Evolutionary conservation across 2,888 invertebrate species (phyloP).

Genomic region (Epistrophe grossulariae): DNA sequence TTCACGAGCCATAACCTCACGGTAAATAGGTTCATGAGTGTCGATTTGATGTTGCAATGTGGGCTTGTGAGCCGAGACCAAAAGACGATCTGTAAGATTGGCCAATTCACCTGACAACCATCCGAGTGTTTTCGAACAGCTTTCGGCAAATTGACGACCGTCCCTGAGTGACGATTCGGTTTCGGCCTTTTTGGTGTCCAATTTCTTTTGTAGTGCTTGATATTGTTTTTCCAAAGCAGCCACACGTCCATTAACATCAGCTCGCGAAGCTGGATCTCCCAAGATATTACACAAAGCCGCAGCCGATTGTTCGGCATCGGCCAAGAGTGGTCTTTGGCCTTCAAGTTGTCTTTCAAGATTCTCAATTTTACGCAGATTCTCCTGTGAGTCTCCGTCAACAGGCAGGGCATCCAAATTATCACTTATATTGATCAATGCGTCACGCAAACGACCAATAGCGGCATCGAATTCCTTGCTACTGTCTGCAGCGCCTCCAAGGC

Average conservation of each 20-base stretch:
- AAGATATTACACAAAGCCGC: slow-evolving; percentile 93
- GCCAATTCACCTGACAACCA: slow-evolving; percentile 94
- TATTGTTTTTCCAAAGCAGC: slow-evolving; percentile 94
- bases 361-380: slow-evolving; percentile 94
- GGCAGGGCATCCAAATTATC: slow-evolving; percentile 94
- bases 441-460: slow-evolving; percentile 91
- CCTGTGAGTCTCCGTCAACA: slow-evolving; percentile 92
- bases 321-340: slow-evolving; percentile 93
- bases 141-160: slow-evolving; percentile 95
- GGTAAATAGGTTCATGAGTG: slow-evolving; percentile 94
- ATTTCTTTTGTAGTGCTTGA: slow-evolving; percentile 93
- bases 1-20: slow-evolving; percentile 94
- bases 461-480: slow-evolving; percentile 97
- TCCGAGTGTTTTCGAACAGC: slow-evolving; percentile 93
- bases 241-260: slow-evolving; percentile 95
- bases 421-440: slow-evolving; percentile 93
- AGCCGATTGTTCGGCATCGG: slow-evolving; percentile 96
- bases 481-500: slow-evolving; percentile 95
- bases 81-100: slow-evolving; percentile 89
- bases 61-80: slow-evolving; percentile 93
- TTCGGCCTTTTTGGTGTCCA: slow-evolving; percentile 95
- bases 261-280: slow-evolving; percentile 94
- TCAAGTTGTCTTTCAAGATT: slow-evolving; percentile 94
- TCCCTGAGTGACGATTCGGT: slow-evolving; percentile 94
- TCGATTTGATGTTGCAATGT: slow-evolving; percentile 94